Evolutionary conservation across 2,888 invertebrate genomes (phyloP), one percentile per base, ranked within the genome.

Genomic region (Lepidochrysops patricia): DNA sequence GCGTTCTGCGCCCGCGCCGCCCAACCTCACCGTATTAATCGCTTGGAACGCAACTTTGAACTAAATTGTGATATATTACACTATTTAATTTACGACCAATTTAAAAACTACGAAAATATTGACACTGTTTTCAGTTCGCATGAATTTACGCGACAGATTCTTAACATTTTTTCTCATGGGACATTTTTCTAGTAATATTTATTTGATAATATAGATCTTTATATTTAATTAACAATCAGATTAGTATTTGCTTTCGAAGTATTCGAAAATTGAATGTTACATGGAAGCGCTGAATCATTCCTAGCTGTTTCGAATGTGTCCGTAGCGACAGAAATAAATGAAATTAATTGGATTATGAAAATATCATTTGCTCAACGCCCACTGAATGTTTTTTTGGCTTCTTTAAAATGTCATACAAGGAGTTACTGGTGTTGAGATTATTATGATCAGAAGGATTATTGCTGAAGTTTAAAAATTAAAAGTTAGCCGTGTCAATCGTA

Each of bases 311-410:
- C 56, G 13, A 13, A 32, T 27, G 25, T 59, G 57, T 43, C n/a
- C n/a, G n/a, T 29, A 35, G 57, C 50, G 57, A 19, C 49, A 32
- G 34, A 61, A 61, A 61, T 57, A 61, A 56, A 37, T 58, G 35
- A 57, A 56, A 61, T 59, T 61, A 61, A 61, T 61, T 61, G 29
- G 48, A 57, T 58, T 59, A 61, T 57, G 49, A 59, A 59, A 56
- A 26, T 57, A 56, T 35, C 56, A 56, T 49, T 49, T 57, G 59
- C 57, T 58, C 35, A 27, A 57, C 61, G 49, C 61, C 61, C 61
- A 61, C 61, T n/a, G 1, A 52, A 9, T 27, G 29, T 29, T 19
- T 29, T 54, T 52, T 29, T 19, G 13, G 19, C 15, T 19, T 32
- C 29, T 54, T 29, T 19, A 6, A 54, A 54, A 43, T 43, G 19